Conservation (phyloP, 1,140 invertebrate genomes). For the Anastrepha ludens region DNA sequence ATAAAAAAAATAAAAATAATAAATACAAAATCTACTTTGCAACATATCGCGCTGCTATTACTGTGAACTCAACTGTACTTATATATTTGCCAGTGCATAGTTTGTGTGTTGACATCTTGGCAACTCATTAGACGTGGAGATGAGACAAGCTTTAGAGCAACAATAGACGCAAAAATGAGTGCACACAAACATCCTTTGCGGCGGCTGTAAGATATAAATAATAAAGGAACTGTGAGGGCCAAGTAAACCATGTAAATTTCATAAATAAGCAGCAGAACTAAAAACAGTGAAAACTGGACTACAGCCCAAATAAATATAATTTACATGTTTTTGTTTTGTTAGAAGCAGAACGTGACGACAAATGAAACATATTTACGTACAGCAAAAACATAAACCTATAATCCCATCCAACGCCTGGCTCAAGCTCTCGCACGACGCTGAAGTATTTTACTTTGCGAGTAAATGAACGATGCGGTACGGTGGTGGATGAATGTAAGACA, state of each 20-base stretch:
- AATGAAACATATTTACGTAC: neutral
- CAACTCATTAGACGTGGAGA: neutral
- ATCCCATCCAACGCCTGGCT: neutral
- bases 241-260: neutral
- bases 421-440: neutral
- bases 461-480: neutral
- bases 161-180: neutral
- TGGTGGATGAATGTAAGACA: neutral
- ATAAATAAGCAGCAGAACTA: neutral
- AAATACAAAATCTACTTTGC: no score
- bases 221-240: neutral
- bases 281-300: slow-evolving; percentile 15
- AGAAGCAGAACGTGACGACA: neutral
- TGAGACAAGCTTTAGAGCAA: neutral
- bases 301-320: neutral
- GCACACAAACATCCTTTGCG: neutral
- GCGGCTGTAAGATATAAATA: neutral
- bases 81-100: no score
- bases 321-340: neutral
- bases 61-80: no score
- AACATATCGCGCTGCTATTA: no score
- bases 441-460: neutral
- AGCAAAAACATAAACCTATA: neutral
- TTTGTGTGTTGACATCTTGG: neutral
- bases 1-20: no score